Base-by-base conservation (phyloP, 2,888 invertebrate genomes). In the Tipula lateralis region DNA sequence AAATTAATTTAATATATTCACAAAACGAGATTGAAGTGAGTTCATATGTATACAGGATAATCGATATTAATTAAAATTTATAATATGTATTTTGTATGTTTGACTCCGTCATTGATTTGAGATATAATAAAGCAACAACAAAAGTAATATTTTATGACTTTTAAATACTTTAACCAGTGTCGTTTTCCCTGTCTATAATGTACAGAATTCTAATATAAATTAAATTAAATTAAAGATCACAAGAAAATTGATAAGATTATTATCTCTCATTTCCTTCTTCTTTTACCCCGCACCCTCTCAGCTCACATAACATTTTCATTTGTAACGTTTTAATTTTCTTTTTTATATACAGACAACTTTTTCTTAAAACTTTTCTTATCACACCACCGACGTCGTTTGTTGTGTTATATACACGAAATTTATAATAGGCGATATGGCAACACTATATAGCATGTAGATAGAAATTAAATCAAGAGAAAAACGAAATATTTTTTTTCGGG, bases 161-260 rank as follows among this genome's bases (percentile, higher is more conserved):
- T 50, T 16, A 50, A 50, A 66, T 66, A 66, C 19, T 12, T 66
- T 24, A 7, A 66, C 24, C 66, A 66, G 24, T 66, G n/a, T n/a
- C 13, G 13, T 13, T 39, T 13, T 39, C 13, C 39, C 13, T 13
- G 32, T 39, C 39, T 39, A 32, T 7, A n/a, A n/a, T n/a, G 44
- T 6, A 50, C 44, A 16, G 44, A 24, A 24, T 66, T 24, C 66
- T 66, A 13, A n/a, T 16, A 16, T 6, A 19, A 16, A 50, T 50
- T 24, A 66, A 66, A 66, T 66, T 66, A 66, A 66, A 66, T 66
- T 66, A 66, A 66, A 66, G 66, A 66, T 66, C 66, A 66, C 24
- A 66, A 66, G 66, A 66, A 66, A 66, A 66, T 66, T 66, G 66
- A 66, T 66, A 66, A 66, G 66, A 66, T 66, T 66, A 66, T 24